A percentile compares a stretch with the other conserved stretches of the same genome.
phyloP scores from a whole-genome alignment of 2,888 invertebrate genomes.

The Pachliopta kotzebuea region DNA sequence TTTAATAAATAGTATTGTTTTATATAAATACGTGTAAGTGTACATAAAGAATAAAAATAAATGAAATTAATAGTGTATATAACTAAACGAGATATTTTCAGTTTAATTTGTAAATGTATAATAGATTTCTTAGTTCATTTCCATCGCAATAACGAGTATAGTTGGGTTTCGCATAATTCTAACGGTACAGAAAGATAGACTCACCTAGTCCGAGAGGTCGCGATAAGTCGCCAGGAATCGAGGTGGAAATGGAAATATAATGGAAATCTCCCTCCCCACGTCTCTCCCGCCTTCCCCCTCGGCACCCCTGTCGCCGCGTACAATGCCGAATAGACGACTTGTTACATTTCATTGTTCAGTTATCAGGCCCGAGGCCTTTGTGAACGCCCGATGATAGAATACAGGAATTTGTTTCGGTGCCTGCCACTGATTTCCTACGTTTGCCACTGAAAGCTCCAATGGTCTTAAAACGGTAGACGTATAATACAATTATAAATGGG shows the following conservation, averaged over 20 bases:
- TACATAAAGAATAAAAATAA: too few species aligned
- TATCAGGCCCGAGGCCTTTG: conserved; percentile 77
- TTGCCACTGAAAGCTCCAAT: conserved; percentile 68
- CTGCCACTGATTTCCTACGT: conserved; percentile 73
- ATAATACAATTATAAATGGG: conserved; percentile 59
- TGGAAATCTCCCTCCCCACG: conserved; percentile 63
- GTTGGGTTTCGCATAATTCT: conserved; percentile 46
- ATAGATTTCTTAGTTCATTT: conserved; percentile 4
- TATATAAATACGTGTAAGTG: too few species aligned
- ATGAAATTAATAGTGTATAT: too few species aligned
- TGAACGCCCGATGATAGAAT: conserved; percentile 78
- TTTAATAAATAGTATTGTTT: too few species aligned
- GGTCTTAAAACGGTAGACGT: conserved; percentile 54
- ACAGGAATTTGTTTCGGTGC: conserved; percentile 77
- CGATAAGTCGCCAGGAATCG: conserved; percentile 76
- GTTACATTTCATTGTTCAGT: conserved; percentile 81
- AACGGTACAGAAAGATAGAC: conserved; percentile 78
- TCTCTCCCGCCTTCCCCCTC: conserved; percentile 39
- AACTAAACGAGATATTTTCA: too few species aligned
- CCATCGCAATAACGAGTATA: conserved; percentile 1
- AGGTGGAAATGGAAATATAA: conserved; percentile 81
- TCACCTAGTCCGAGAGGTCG: conserved; percentile 72
- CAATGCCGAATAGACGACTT: conserved; percentile 79
- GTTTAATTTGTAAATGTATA: background rate
- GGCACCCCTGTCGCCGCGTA: conserved; percentile 48